Evolutionary conservation across 2,888 invertebrate species (phyloP).

Genomic region (Eupithecia exiguata): DNA sequence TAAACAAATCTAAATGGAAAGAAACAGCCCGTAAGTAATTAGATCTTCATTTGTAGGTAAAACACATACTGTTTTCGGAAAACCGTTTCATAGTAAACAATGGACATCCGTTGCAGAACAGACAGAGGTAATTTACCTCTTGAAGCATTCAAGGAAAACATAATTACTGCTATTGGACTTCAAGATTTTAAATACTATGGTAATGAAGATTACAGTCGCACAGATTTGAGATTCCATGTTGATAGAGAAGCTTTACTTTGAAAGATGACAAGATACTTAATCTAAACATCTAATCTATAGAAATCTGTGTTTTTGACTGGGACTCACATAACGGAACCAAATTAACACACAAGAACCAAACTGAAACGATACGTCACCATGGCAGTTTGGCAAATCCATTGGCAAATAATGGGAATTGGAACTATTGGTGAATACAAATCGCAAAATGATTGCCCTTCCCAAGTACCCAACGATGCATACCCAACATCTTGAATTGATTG

Average conservation of each 20-base stretch:
- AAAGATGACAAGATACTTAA: not conserved
- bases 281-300: not conserved
- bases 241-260: not conserved
- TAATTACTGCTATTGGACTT: not conserved
- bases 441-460: not conserved
- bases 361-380: not conserved
- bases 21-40: conserved; percentile 29
- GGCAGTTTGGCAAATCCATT: not conserved
- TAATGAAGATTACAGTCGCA: not conserved
- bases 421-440: not conserved
- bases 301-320: not conserved
- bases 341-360: not conserved
- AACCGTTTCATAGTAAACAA: conserved; percentile 35
- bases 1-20: conserved; percentile 12
- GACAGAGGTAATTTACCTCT: conserved; percentile 15
- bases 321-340: not conserved
- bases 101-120: conserved; percentile 28
- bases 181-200: not conserved
- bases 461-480: not conserved
- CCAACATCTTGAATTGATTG: conserved; percentile 15
- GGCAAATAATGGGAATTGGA: not conserved
- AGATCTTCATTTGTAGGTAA: conserved; percentile 31
- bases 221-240: not conserved
- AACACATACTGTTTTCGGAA: conserved; percentile 30
- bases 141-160: conserved; percentile 19